Conservation (phyloP, 2,113 vertebrate genomes). For the Apistogramma diplotaenia region DNA sequence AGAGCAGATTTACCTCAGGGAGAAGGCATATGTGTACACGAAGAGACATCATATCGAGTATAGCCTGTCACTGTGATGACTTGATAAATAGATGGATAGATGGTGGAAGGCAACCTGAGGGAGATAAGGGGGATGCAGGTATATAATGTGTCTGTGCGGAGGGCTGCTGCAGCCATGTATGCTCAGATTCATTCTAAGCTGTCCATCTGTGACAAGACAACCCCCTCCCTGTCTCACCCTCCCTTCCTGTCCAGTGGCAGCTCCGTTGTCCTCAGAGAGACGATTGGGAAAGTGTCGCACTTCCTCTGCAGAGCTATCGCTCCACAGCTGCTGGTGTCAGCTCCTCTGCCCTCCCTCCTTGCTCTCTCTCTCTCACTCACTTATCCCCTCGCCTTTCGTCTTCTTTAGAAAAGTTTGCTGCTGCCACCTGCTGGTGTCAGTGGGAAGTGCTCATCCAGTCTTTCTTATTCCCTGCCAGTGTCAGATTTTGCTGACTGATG, state of each 20-base stretch:
- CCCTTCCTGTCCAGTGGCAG: constrained; percentile 52
- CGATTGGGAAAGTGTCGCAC: constrained; percentile 75
- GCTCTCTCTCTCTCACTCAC: constrained; percentile 40
- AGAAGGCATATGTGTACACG: constrained; percentile 37
- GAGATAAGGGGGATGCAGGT: constrained; percentile 39
- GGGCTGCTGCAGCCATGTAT: constrained; percentile 8
- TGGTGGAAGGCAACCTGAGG: constrained; percentile 37
- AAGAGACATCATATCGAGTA: constrained; percentile 22
- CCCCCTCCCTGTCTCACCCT: not conserved
- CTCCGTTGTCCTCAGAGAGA: constrained; percentile 69
- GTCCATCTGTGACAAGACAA: constrained; percentile 53
- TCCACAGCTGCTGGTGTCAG: constrained; percentile 76
- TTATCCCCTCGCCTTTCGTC: not conserved
- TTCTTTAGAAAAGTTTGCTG: constrained; percentile 45
- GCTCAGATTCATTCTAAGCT: constrained; percentile 34
- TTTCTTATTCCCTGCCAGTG: not conserved
- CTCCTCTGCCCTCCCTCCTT: constrained; percentile 62
- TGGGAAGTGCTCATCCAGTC: constrained; percentile 4
- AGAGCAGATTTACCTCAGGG: constrained; percentile 45
- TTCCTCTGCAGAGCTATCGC: constrained; percentile 79
- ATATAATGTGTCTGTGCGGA: constrained; percentile 15
- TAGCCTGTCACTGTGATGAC: constrained; percentile 41
- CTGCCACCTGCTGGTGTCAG: constrained; percentile 71
- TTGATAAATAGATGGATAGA: constrained; percentile 52
- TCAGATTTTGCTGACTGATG: not conserved